Base-by-base conservation (phyloP, 2,797 vertebrate species). In the Molossus alvarezi region DNA sequence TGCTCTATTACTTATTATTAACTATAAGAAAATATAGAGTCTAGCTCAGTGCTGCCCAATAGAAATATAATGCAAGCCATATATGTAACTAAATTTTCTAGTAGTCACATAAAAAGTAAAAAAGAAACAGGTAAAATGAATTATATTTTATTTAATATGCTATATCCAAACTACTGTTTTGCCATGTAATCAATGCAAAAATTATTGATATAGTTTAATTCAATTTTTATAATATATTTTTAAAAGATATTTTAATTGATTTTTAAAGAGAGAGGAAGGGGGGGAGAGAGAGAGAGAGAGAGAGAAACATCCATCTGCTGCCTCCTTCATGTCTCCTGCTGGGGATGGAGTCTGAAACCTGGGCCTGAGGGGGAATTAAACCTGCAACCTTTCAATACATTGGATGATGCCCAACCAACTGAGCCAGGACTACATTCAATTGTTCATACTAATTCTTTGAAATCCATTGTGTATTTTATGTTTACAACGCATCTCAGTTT, bases 391-490 rank as follows among this genome's bases (percentile, higher is more conserved):
- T 69, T 69, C 2, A 9, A 69, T 69, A 17, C 65, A 69, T n/a
- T 20, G 65, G n/a, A 69, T 4, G 3, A 33, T 17, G 33, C 65
- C 65, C 65, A 67, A 67, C n/a, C 17, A 37, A 37, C n/a, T 69
- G 65, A 33, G 3, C 29, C n/a, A 69, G n/a, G n/a, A 33, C 15
- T 91, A 53, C 23, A 23, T 91, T 92, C 9, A 17, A 5, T 51
- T 89, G 93, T 91, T 76, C 80, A 83, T 27, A 37, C 29, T 37
- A 65, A 88, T 33, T 45, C 15, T 88, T 82, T 81, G 65, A 90
- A 95, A 67, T 72, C 15, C 17, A 23, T 71, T 84, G 48, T 51
- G 14, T 89, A 41, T 77, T 73, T 96, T 73, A 37, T 79, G 53
- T 5, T 71, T 58, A 33, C 8, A 4, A 1, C 23, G 41, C 76